Conservation (phyloP, 2,797 vertebrate species). For the Galago senegalensis region DNA sequence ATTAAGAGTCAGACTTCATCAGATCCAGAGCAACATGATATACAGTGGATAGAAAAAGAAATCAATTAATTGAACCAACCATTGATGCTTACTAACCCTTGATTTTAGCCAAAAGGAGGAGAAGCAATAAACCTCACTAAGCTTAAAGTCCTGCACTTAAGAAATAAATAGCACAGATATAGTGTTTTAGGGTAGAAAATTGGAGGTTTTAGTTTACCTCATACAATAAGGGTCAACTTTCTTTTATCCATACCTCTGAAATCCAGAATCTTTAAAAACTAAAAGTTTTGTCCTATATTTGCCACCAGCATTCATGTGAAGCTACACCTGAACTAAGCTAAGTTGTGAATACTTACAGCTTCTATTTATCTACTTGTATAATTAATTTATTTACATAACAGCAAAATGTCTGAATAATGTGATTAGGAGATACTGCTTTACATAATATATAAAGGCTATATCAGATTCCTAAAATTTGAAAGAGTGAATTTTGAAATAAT, state of each 20-base stretch:
- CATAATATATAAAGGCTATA: neutral
- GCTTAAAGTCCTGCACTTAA: conserved; percentile 19
- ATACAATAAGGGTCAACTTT: neutral
- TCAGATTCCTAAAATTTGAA: conserved; percentile 47
- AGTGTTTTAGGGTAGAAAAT: neutral
- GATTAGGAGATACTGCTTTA: neutral
- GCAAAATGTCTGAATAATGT: neutral
- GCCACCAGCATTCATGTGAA: conserved; percentile 46
- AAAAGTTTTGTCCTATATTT: neutral
- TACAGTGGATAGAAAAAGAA: neutral
- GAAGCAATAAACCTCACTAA: neutral
- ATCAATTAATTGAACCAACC: neutral
- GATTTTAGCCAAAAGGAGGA: no score
- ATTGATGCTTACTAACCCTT: neutral
- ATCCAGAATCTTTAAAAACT: conserved; percentile 23
- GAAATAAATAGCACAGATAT: neutral
- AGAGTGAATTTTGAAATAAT: conserved; percentile 61
- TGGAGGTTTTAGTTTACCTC: neutral
- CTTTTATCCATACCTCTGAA: conserved; percentile 9
- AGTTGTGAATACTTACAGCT: neutral
- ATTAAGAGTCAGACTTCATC: neutral
- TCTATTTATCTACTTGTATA: neutral
- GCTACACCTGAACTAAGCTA: conserved; percentile 18
- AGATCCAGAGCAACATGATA: conserved; percentile 3
- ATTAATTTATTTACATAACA: neutral